A percentile compares a stretch with the other conserved stretches of the same genome.
Evolutionary conservation across 2,113 vertebrate species (phyloP).

Genomic region (Panthera uncia): DNA sequence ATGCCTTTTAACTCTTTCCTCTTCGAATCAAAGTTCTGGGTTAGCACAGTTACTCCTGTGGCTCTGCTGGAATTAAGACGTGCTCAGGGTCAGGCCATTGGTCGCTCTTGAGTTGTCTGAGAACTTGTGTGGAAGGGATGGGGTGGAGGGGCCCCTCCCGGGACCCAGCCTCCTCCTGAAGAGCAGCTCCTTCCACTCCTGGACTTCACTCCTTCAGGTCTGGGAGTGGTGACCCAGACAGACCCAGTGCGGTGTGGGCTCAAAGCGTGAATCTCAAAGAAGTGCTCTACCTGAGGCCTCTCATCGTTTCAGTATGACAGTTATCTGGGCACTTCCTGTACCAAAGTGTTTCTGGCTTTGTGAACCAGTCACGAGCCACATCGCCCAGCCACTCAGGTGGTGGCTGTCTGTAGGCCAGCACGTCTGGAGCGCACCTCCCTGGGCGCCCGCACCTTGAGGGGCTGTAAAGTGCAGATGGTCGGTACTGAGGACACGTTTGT

Average conservation of each 20-base stretch:
- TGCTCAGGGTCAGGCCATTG: accelerated
- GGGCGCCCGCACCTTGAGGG: not conserved
- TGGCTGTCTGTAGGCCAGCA: accelerated
- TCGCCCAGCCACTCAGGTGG: not conserved
- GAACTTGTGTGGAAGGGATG: accelerated
- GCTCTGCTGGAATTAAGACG: not conserved
- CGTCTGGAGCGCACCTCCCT: accelerated
- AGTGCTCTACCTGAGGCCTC: accelerated
- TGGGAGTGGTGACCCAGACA: not conserved
- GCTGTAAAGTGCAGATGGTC: accelerated
- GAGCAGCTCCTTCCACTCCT: not conserved
- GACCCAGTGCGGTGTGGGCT: accelerated
- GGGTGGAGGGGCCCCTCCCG: accelerated
- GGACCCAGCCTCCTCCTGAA: not conserved
- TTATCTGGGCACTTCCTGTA: not conserved
- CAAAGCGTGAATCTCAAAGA: accelerated
- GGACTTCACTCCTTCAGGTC: accelerated
- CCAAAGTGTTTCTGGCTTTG: accelerated
- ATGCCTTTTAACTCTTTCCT: not conserved
- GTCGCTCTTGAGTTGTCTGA: not conserved
- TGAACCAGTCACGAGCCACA: accelerated
- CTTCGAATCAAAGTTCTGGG: not conserved
- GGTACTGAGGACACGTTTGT: accelerated
- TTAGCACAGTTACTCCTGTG: not conserved
- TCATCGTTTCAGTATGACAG: accelerated